Conservation (phyloP, 2,888 invertebrate genomes). For the Eupithecia inturbata region DNA sequence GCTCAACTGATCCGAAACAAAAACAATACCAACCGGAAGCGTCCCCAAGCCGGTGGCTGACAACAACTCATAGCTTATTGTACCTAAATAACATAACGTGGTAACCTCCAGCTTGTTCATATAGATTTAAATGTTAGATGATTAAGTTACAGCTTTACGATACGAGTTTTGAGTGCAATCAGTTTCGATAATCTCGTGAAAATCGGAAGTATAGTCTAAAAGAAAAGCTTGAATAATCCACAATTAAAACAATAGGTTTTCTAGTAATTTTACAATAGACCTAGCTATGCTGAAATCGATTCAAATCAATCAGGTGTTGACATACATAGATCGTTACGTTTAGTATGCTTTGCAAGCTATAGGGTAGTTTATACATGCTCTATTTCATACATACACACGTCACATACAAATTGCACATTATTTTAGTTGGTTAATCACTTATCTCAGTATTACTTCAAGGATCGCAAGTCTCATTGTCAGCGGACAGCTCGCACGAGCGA, state of each 20-base stretch:
- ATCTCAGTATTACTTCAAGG: constrained; percentile 18
- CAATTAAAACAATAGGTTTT: background rate
- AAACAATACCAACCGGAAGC: no score
- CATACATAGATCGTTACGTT: background rate
- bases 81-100: no score
- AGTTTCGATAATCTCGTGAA: background rate
- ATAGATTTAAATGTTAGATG: no score
- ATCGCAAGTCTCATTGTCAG: constrained; percentile 27
- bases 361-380: background rate
- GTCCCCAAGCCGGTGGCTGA: no score
- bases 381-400: background rate
- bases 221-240: constrained; percentile 7
- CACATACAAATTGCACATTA: constrained; percentile 7
- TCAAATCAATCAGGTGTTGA: background rate
- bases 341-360: background rate
- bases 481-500: background rate
- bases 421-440: constrained; percentile 15
- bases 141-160: background rate
- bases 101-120: no score
- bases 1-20: no score
- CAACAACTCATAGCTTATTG: no score
- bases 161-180: background rate
- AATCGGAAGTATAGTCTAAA: background rate
- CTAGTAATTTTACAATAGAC: background rate
- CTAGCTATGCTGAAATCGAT: background rate